These are phyloP conservation scores for Ennomos quercinarius DNA, from an alignment of 2,888 invertebrate genomes.

Conservation along the genomic window DNA sequence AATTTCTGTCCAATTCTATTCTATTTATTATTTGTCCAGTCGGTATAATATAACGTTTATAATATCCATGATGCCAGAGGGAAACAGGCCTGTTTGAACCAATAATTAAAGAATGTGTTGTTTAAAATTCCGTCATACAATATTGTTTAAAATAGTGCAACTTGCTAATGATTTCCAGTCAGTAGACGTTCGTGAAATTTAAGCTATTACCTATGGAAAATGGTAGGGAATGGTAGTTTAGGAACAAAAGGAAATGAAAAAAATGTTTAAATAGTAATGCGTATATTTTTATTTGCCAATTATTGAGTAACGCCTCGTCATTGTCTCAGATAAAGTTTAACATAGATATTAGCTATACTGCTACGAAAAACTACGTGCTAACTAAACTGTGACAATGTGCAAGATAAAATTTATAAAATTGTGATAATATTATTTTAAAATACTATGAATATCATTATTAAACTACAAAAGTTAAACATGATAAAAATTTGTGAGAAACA, in stretches of 20 bases:
- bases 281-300: slow-evolving; percentile 56
- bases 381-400: slow-evolving; percentile 1
- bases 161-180: too few species aligned
- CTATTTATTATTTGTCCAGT: neutral
- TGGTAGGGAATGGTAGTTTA: too few species aligned
- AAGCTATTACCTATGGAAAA: too few species aligned
- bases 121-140: too few species aligned
- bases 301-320: slow-evolving; percentile 61
- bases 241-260: slow-evolving; percentile 3
- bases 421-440: too few species aligned
- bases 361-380: slow-evolving; percentile 17
- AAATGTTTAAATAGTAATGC: neutral
- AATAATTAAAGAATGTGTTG: too few species aligned
- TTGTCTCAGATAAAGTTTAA: slow-evolving; percentile 43
- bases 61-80: too few species aligned
- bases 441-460: neutral
- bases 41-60: too few species aligned
- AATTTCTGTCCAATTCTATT: neutral
- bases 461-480: neutral
- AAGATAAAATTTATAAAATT: slow-evolving; percentile 5
- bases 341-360: slow-evolving; percentile 37
- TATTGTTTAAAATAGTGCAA: too few species aligned
- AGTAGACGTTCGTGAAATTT: too few species aligned
- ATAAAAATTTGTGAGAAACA: neutral
- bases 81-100: too few species aligned